Base-by-base conservation (phyloP, 35 echinoderm and acorn worm genomes). In the Apostichopus parvimensis region DNA sequence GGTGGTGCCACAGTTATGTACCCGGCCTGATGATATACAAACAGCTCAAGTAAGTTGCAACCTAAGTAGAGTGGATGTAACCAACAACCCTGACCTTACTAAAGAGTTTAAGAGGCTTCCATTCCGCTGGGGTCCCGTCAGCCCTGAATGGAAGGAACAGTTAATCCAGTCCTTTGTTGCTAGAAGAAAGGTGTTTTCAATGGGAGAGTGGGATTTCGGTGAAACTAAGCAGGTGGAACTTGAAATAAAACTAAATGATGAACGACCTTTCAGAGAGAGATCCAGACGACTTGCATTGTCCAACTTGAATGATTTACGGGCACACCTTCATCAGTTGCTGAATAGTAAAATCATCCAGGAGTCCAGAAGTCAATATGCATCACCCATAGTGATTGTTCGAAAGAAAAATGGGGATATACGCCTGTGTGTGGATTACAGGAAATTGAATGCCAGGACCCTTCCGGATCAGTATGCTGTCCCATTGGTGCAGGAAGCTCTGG, bases 381-480 rank as follows among this genome's bases (percentile, higher is more conserved):
- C 94, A 11, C 91, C 92, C 17, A 94, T 96, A 45, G 92, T 96
- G 0, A 77, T 96, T 2, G 93, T 94, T 9, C 72, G 93, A 5
- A 96, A 96, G 90, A 94, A 65, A n/a, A 94, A 94, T 79, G 95
- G 93, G 5, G 77, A 79, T 6, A 15, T 96, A 6, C 62, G 93
- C 57, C 77, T 94, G 45, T 96, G 95, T 60, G 61, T 96, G 23
- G 95, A 96, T 64, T 96, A 94, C 54, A 54, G 95, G 5, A 93
- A 66, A 2, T 45, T 96, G 24, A 96, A 96, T 72, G 87, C 95
- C 21, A 73, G 92, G 8, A 91, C 92, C 5, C 14, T 92, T 8
- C 95, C 89, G 7, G 89, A 96, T 71, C 87, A 93, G 23, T 92
- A 96, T 79, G 75, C 92, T 28, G 90, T 96, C 8, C 93, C 95